A percentile compares a stretch with the other conserved stretches of the same genome.
phyloP scores from a whole-genome alignment of 2,113 vertebrate genomes.

The Malurus melanocephalus region DNA sequence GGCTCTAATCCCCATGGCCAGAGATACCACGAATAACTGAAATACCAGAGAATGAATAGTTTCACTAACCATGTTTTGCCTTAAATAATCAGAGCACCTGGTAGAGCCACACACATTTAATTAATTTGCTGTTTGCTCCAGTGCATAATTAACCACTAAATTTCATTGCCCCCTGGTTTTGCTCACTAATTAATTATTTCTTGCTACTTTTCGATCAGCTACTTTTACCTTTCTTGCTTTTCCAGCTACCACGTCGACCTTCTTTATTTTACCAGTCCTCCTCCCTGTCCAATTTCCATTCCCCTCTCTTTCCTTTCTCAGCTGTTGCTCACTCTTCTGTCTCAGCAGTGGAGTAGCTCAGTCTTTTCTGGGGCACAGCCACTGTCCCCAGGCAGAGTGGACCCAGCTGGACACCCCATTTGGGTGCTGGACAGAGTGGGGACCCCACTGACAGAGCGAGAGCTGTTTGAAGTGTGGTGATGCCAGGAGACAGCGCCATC shows the following conservation, averaged over 20 bases:
- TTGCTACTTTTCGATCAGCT: neutral
- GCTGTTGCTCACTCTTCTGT: neutral
- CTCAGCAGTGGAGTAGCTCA: neutral
- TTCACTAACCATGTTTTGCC: conserved; percentile 14
- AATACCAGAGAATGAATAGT: conserved; percentile 38
- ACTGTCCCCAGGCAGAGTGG: neutral
- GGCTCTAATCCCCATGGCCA: neutral
- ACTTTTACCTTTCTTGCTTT: neutral
- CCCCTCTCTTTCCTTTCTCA: neutral
- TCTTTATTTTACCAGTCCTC: neutral
- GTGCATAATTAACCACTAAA: conserved; percentile 29
- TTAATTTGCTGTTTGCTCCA: conserved; percentile 22
- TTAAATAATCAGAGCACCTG: conserved; percentile 50
- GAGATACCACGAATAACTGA: conserved; percentile 46
- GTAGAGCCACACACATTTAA: conserved; percentile 6
- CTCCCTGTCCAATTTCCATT: neutral
- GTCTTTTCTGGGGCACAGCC: neutral
- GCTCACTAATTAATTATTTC: conserved; percentile 25
- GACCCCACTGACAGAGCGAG: neutral
- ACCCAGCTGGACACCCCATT: rapidly evolving
- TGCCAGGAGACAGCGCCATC: neutral
- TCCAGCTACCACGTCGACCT: neutral
- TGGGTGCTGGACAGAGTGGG: neutral
- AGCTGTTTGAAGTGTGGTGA: neutral
- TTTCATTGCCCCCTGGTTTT: conserved; percentile 10